Base-by-base conservation (phyloP, 1,140 invertebrate species). In the Tenebrio molitor region DNA sequence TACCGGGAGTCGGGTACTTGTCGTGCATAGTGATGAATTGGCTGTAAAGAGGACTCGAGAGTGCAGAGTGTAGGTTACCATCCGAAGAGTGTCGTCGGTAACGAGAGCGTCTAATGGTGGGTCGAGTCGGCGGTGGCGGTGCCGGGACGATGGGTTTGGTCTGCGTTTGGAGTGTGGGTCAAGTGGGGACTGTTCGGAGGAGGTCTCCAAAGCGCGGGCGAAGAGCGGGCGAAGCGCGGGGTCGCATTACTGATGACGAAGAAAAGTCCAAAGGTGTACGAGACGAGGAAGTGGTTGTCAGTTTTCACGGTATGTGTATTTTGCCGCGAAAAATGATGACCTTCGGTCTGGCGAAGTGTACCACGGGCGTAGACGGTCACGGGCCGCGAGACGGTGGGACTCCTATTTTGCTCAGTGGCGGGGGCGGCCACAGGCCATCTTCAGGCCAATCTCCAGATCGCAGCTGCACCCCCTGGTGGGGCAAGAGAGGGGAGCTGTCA, bases 381-480 rank as follows among this genome's bases (percentile, higher is more conserved):
- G 58, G 50, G 58, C 29, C 23, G 62, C 29, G 46, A 64, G 44
- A 72, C 42, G 50, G 65, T 64, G 71, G 53, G 65, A 64, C 64
- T 69, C 58, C 46, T 58, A 66, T 66, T 66, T 41, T 66, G 65
- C 50, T 58, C n/a, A 58, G 46, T 72, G 73, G 73, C 74, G 72
- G 73, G 77, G 77, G 76, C 77, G 74, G 69, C 71, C 71, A 65
- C 36, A 72, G 70, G 65, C 63, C 44, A 69, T 66, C 71, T 75
- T 72, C 65, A 75, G 53, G 58, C 76, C 76, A 77, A 77, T 77
- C 72, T 76, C 63, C 69, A 71, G 72, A 77, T 77, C 58, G 44
- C 16, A 65, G 67, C 53, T 66, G 73, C 73, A 75, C 76, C 76
- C 76, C 76, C 67, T 44, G 76, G 76, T 77, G 76, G 76, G 76